Percentiles rank a stretch among this genome's conserved stretches.
These are phyloP conservation scores for Apteryx owenii DNA, from an alignment of 2,113 vertebrate genomes.

Conservation along the genomic window DNA sequence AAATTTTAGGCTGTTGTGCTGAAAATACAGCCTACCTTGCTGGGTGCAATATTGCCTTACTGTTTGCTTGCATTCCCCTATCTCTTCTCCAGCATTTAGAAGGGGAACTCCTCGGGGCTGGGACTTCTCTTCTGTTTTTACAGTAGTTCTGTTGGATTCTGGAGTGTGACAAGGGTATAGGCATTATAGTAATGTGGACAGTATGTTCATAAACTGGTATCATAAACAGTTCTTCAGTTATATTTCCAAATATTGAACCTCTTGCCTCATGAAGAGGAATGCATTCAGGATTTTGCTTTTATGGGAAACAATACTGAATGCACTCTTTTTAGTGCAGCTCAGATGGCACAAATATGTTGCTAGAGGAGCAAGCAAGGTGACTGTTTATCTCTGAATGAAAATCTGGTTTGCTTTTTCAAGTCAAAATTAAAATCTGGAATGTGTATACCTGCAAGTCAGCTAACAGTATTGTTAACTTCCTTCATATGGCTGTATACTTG, in stretches of 20 bases:
- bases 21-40: background rate
- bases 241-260: background rate
- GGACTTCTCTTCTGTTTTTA: background rate
- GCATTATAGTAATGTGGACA: background rate
- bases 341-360: background rate
- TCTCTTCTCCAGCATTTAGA: background rate
- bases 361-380: background rate
- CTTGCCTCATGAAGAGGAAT: background rate
- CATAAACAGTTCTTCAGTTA: background rate
- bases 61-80: background rate
- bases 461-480: background rate
- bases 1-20: background rate
- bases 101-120: background rate
- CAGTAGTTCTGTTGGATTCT: background rate
- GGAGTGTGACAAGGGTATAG: background rate
- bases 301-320: background rate
- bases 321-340: background rate
- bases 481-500: background rate
- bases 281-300: background rate
- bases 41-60: background rate
- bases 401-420: background rate
- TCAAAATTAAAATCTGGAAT: background rate
- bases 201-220: background rate
- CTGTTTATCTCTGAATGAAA: background rate
- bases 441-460: background rate